These are phyloP conservation scores for Danaus chrysippus DNA, from an alignment of 2,888 invertebrate genomes.

Conservation along the genomic window DNA sequence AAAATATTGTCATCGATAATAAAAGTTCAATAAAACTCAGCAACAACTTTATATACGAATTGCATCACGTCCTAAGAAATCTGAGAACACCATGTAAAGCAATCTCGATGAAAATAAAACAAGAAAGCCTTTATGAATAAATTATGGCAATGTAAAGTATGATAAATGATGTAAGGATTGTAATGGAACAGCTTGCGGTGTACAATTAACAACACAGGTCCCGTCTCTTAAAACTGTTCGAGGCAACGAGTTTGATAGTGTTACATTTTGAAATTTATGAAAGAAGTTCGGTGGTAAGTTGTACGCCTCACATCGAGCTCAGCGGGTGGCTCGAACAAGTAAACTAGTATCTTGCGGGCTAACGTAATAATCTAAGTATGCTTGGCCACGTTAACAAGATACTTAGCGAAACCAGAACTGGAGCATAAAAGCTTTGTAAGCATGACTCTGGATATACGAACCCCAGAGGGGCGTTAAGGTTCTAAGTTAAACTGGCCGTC, in stretches of 20 bases:
- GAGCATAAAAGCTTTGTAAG: constrained; percentile 34
- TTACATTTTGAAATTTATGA: constrained; percentile 45
- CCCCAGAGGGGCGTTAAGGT: constrained; percentile 28
- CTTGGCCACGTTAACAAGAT: constrained; percentile 58
- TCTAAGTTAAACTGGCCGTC: constrained; percentile 47
- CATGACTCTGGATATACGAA: constrained; percentile 25
- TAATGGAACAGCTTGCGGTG: constrained; percentile 70
- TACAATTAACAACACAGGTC: constrained; percentile 52
- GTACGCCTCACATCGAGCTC: constrained; percentile 70
- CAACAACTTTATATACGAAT: constrained; percentile 61
- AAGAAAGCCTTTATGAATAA: constrained; percentile 70
- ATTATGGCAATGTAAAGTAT: constrained; percentile 76
- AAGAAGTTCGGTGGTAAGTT: constrained; percentile 49
- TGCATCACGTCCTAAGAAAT: constrained; percentile 71
- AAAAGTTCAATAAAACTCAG: constrained; percentile 63
- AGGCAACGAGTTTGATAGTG: constrained; percentile 27
- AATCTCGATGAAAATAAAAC: constrained; percentile 67
- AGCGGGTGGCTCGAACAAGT: constrained; percentile 71
- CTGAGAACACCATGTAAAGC: constrained; percentile 69
- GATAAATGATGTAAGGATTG: constrained; percentile 74
- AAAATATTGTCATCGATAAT: constrained; percentile 72
- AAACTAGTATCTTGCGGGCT: constrained; percentile 70
- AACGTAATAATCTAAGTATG: constrained; percentile 72
- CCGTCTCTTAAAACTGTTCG: constrained; percentile 28
- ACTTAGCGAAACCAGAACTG: constrained; percentile 40